Conservation (phyloP, 2,113 vertebrate genomes). For the Apaloderma vittatum region DNA sequence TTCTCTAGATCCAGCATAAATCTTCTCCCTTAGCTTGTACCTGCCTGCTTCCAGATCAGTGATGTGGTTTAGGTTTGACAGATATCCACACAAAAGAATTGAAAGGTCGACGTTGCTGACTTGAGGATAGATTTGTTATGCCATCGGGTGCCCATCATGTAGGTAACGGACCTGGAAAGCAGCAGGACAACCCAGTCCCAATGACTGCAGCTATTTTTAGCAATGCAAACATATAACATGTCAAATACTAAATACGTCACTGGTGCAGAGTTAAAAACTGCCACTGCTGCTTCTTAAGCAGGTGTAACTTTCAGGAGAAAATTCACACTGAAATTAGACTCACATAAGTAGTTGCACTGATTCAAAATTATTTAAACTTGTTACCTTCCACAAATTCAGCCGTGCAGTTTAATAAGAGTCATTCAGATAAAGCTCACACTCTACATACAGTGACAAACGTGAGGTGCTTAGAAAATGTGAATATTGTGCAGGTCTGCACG, state of each 20-base stretch:
- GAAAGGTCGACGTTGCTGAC: neutral
- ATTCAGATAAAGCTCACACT: neutral
- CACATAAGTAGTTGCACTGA: neutral
- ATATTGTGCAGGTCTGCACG: neutral
- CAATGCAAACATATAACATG: neutral
- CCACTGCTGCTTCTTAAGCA: neutral
- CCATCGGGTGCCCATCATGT: accelerated
- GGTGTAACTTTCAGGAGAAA: neutral
- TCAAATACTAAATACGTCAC: neutral
- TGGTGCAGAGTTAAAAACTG: neutral
- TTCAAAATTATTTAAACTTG: neutral
- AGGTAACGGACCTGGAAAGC: neutral
- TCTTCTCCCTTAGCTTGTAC: neutral
- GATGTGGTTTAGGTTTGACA: neutral
- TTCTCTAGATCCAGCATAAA: neutral
- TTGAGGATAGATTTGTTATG: neutral
- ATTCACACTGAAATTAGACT: neutral
- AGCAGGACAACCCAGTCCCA: neutral
- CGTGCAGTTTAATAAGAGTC: neutral
- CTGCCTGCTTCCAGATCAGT: neutral
- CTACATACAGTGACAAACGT: neutral
- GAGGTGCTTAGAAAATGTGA: neutral
- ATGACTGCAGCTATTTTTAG: neutral
- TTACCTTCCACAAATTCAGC: neutral
- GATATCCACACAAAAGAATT: neutral